phyloP scores from a whole-genome alignment of 1,140 invertebrate genomes.

The Pomacea maculata region DNA sequence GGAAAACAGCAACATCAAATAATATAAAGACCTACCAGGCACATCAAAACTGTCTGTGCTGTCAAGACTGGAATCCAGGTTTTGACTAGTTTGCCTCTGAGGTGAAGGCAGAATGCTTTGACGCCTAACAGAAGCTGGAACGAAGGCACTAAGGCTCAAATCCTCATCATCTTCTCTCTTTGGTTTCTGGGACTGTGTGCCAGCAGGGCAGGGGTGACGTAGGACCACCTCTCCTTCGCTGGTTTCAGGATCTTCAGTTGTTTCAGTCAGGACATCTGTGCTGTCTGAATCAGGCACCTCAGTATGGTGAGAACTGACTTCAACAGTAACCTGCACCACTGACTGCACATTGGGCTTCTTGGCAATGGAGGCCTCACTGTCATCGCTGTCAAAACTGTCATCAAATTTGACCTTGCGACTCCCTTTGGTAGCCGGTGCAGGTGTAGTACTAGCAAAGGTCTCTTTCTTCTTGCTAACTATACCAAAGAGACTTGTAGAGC shows the following conservation, averaged over 20 bases:
- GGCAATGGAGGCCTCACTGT: constrained; percentile 32
- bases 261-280: constrained; percentile 17
- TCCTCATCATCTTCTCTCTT: constrained; percentile 50
- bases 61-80: constrained; percentile 34
- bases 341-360: constrained; percentile 5
- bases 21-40: constrained; percentile 4
- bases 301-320: constrained; percentile 24
- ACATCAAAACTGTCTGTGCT: constrained; percentile 26
- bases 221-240: constrained; percentile 30
- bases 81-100: constrained; percentile 10
- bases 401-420: constrained; percentile 37
- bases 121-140: constrained; percentile 50
- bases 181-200: neutral
- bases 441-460: neutral
- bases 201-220: neutral
- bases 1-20: neutral
- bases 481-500: constrained; percentile 23
- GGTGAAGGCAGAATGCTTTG: constrained; percentile 45
- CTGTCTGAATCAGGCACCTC: constrained; percentile 33
- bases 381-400: constrained; percentile 56
- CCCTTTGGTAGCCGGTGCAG: neutral
- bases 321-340: neutral
- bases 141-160: constrained; percentile 58
- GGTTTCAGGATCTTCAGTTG: constrained; percentile 12
- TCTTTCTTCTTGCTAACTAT: constrained; percentile 28